These are phyloP conservation scores for Psilanteris sp. DNA, from an alignment of 1,140 invertebrate genomes.

Conservation along the genomic window DNA sequence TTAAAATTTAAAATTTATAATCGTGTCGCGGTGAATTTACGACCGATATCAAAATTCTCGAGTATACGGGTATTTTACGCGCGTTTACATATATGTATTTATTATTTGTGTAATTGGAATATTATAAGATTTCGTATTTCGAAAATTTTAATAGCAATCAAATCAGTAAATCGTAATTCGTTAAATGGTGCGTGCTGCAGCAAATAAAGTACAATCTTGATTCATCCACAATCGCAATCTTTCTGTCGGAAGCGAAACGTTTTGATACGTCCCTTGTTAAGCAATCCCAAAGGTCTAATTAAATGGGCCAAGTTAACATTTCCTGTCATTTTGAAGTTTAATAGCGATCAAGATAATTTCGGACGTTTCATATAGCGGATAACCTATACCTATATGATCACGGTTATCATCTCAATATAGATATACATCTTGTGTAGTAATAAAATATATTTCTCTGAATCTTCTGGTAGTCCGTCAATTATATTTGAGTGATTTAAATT, in stretches of 20 bases:
- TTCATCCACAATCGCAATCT: constrained; percentile 29
- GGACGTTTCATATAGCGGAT: constrained; percentile 22
- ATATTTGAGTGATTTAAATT: no score
- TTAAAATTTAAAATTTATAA: no score
- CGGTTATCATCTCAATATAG: constrained; percentile 24
- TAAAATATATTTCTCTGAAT: no score
- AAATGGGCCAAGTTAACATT: constrained; percentile 55
- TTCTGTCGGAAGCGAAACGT: constrained; percentile 12
- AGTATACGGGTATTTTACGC: no score
- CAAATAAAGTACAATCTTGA: constrained; percentile 37
- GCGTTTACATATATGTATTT: no score
- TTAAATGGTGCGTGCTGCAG: constrained; percentile 31
- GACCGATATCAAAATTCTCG: no score
- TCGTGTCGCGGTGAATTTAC: no score
- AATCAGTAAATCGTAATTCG: background rate
- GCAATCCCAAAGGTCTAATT: constrained; percentile 53
- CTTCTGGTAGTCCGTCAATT: constrained; percentile 7
- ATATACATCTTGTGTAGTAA: constrained; percentile 57
- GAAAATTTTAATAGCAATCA: no score
- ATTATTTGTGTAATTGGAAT: no score
- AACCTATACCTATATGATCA: constrained; percentile 41
- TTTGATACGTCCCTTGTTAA: constrained; percentile 46
- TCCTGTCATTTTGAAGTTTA: constrained; percentile 55
- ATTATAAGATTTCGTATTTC: no score
- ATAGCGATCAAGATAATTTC: constrained; percentile 55